Evolutionary conservation across 2,113 vertebrate genomes (phyloP).

Genomic region (Copsychus sechellarum): DNA sequence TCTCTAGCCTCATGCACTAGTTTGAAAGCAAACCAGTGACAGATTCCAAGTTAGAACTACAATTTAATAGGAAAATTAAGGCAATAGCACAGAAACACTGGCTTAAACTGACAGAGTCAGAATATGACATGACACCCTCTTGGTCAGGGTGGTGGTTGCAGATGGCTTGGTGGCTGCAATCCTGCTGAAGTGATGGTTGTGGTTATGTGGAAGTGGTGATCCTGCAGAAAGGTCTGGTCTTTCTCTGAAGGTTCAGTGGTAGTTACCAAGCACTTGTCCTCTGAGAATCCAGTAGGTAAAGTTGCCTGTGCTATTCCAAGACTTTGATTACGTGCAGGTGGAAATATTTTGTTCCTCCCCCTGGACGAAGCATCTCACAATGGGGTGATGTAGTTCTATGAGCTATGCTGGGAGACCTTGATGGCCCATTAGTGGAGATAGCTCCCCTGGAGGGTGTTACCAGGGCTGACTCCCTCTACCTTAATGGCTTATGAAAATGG

Average conservation of each 20-base stretch:
- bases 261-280: not conserved
- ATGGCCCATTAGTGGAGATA: not conserved
- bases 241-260: not conserved
- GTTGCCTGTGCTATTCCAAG: not conserved
- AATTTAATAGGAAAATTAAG: not conserved
- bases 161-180: not conserved
- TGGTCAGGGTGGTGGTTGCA: not conserved
- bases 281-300: not conserved
- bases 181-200: not conserved
- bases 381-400: not conserved
- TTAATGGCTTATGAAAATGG: not conserved
- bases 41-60: not conserved
- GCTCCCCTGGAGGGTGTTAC: not conserved
- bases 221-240: not conserved
- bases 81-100: not conserved
- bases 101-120: not conserved
- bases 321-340: too few species aligned
- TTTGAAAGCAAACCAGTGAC: not conserved
- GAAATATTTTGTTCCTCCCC: not conserved
- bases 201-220: not conserved
- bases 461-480: not conserved
- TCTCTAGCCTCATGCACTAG: not conserved
- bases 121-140: not conserved
- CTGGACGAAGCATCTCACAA: not conserved
- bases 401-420: not conserved